A percentile compares a stretch with the other conserved stretches of the same genome.
These are phyloP conservation scores for Netelia melanura DNA, from an alignment of 2,888 invertebrate genomes.

Conservation along the genomic window DNA sequence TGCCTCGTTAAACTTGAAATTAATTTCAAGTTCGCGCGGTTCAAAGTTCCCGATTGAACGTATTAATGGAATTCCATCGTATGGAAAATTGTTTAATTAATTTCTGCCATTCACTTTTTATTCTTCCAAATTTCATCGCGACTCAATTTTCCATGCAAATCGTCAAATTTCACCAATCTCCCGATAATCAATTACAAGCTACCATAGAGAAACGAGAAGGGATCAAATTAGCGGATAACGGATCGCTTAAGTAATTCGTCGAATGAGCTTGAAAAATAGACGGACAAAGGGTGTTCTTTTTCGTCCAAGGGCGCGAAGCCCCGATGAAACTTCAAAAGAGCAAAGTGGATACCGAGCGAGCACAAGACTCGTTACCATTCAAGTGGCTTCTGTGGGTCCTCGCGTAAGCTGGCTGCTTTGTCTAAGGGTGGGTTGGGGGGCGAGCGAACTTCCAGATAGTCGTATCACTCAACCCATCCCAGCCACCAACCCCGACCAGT, in stretches of 20 bases:
- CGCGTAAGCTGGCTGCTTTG: conserved; percentile 19
- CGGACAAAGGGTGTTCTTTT: conserved; percentile 1
- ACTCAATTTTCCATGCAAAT: no score
- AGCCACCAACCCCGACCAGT: background rate
- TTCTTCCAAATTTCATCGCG: no score
- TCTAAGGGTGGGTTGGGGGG: conserved; percentile 7
- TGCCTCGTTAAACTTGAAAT: conserved; percentile 14
- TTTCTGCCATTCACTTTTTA: no score
- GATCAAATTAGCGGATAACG: background rate
- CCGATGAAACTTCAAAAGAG: conserved; percentile 1
- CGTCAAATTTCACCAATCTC: no score
- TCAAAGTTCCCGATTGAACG: conserved; percentile 8
- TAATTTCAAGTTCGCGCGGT: conserved; percentile 39
- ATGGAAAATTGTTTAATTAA: background rate
- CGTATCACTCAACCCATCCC: conserved; percentile 59
- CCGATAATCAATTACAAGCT: no score
- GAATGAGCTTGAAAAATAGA: background rate
- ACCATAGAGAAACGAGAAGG: background rate
- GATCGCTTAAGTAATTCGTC: background rate
- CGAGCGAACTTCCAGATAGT: conserved; percentile 52
- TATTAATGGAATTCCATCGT: background rate
- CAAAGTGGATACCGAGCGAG: conserved; percentile 24
- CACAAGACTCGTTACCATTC: conserved; percentile 56
- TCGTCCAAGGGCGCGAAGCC: background rate
- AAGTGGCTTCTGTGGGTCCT: conserved; percentile 37